Base-by-base conservation (phyloP, 2,888 invertebrate genomes). In the Xestoiulus laeticollis region DNA sequence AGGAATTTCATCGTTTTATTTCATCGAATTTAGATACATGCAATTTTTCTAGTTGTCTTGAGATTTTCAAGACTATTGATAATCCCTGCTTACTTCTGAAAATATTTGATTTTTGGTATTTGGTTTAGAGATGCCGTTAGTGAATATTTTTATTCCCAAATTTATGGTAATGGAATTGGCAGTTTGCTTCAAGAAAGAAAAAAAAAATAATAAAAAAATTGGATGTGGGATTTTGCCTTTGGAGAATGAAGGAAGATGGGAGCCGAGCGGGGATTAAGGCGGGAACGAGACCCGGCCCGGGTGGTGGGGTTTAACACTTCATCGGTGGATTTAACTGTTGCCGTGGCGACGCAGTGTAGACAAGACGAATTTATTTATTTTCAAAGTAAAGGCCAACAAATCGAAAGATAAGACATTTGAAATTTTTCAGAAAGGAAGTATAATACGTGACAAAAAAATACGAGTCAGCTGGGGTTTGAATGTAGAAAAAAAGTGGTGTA, bases 121-220 rank as follows among this genome's bases (percentile, higher is more conserved):
- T 68, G 68, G 68, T 68, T 68, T 26, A 8, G 68, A n/a, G 68
- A 26, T 26, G 68, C 68, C 68, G 68, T 68, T 68, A 10, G 68
- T 26, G 68, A 26, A 68, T 68, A 68, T 26, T 68, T 19, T 68
- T 68, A 68, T 68, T 68, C 68, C 6, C 68, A 68, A 68, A 68
- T 68, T 68, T 68, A 68, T 68, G 68, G 26, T 68, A 68, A 68
- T 68, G 68, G 68, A 68, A 68, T 68, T 68, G 68, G 68, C 68
- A 22, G 22, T 68, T 68, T 68, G 5, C 26, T 68, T n/a, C 1
- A 22, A 68, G 26, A 26, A 22, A n/a, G 8, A 22, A 26, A 59
- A 59, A 59, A 3, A 16, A 48, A 48, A 48, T 8, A 48, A n/a
- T 16, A n/a, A 68, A 68, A 68, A 68, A 68, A 68, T 68, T 26